Conservation (phyloP, 2,888 invertebrate species). For the Cepaea hortensis region DNA sequence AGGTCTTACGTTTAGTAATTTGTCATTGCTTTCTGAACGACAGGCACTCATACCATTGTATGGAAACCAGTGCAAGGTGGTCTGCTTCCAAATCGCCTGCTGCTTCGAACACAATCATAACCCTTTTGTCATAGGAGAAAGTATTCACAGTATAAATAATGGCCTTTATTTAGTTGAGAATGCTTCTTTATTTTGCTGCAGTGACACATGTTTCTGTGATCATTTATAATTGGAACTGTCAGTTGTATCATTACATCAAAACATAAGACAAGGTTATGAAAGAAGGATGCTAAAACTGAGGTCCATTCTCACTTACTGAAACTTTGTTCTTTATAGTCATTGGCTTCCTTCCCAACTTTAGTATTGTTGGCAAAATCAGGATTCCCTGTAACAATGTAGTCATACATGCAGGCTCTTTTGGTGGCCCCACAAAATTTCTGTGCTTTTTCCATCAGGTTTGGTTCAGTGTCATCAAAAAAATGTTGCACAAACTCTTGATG, state of each 20-base stretch:
- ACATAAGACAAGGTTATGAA: too few species aligned
- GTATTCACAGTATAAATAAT: background rate
- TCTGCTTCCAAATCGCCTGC: too few species aligned
- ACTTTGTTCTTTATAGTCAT: background rate
- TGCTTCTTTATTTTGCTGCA: background rate
- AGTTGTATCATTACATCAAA: too few species aligned
- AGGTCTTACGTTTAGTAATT: too few species aligned
- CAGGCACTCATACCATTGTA: too few species aligned
- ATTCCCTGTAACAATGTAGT: constrained; percentile 53
- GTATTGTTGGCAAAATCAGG: constrained; percentile 49
- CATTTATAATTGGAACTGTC: too few species aligned
- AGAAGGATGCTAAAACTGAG: too few species aligned
- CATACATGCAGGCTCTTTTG: constrained; percentile 54
- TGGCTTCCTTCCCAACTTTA: background rate
- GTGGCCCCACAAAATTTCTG: constrained; percentile 48
- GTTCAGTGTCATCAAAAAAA: constrained; percentile 49
- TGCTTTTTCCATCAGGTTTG: constrained; percentile 15
- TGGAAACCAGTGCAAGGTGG: too few species aligned
- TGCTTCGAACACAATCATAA: background rate
- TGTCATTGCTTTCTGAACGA: too few species aligned
- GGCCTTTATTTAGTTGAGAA: background rate
- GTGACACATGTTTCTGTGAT: background rate
- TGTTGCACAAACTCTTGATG: constrained; percentile 48
- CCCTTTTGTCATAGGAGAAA: background rate
- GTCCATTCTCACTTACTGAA: background rate